Evolutionary conservation across 2,797 vertebrate genomes (phyloP), one percentile per base, ranked within the genome.

Genomic region (Fundulus diaphanus): DNA sequence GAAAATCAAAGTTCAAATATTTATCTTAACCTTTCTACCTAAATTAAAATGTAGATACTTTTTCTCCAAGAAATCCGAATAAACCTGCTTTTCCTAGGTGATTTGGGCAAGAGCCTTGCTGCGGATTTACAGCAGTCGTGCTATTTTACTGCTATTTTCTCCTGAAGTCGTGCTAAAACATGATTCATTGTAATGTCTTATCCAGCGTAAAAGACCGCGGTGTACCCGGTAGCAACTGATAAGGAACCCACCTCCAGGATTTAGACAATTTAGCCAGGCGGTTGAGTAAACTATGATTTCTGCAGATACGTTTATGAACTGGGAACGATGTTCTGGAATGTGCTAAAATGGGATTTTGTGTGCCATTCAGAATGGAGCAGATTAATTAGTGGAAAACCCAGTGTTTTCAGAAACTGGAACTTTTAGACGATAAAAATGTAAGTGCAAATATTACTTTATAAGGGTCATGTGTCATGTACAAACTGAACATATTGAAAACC

Each of bases 251-350:
- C 18, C 2, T 48, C 51, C 51, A 27, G 61, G 44, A 42, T n/a
- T 49, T 59, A 49, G 33, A 33, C 16, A 24, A 35, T 29, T 46
- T 22, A 72, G 29, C 52, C 12, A 65, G 42, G 29, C 1, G 5
- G 11, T 33, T 73, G 66, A 22, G 48, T 56, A 56, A 37, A 74
- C 2, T 74, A 3, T 46, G 16, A 40, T 65, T 73, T 73, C 22
- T 69, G 20, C 46, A 24, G 56, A 59, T 59, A 73, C 9, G 46
- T 44, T 44, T 68, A 49, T 3, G 46, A 73, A 42, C 15, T 15
- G 2, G 18, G n/a, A 31, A 5, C 18, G 7, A 37, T 66, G 27
- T 68, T 72, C 57, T 1, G 44, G 68, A 59, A 73, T 27, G 1
- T 52, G 6, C 24, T 11, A n/a, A n/a, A 13, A 40, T n/a, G 42